These are phyloP conservation scores for Emmelina monodactyla DNA, from an alignment of 2,888 invertebrate genomes.

Conservation along the genomic window DNA sequence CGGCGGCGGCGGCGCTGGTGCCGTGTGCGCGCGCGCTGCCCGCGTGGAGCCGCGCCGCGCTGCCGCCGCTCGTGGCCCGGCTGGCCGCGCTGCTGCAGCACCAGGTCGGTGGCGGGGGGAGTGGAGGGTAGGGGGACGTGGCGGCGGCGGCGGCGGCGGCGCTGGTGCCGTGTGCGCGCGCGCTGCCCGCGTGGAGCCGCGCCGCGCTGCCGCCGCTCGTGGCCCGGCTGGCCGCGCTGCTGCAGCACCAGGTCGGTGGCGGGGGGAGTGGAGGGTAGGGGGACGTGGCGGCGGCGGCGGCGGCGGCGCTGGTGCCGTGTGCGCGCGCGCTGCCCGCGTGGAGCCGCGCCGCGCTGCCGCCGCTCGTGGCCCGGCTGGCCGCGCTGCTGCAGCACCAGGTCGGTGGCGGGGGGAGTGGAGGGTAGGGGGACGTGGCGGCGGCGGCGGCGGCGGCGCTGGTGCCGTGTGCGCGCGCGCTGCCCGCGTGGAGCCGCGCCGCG, in stretches of 20 bases:
- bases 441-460: neutral
- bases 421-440: neutral
- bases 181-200: constrained; percentile 28
- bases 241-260: constrained; percentile 42
- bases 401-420: neutral
- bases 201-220: constrained; percentile 60
- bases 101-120: constrained; percentile 57
- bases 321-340: constrained; percentile 59
- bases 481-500: neutral
- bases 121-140: constrained; percentile 92
- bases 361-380: constrained; percentile 79
- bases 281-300: constrained; percentile 96
- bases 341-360: constrained; percentile 34
- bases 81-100: constrained; percentile 82
- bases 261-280: constrained; percentile 88
- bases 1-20: constrained; percentile 90
- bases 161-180: constrained; percentile 82
- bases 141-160: constrained; percentile 95
- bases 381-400: constrained; percentile 68
- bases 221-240: constrained; percentile 82
- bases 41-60: constrained; percentile 18
- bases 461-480: neutral
- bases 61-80: constrained; percentile 68
- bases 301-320: constrained; percentile 88
- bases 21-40: constrained; percentile 75